Base-by-base conservation (phyloP, 2,888 invertebrate species). In the Diachrysia chrysitis region DNA sequence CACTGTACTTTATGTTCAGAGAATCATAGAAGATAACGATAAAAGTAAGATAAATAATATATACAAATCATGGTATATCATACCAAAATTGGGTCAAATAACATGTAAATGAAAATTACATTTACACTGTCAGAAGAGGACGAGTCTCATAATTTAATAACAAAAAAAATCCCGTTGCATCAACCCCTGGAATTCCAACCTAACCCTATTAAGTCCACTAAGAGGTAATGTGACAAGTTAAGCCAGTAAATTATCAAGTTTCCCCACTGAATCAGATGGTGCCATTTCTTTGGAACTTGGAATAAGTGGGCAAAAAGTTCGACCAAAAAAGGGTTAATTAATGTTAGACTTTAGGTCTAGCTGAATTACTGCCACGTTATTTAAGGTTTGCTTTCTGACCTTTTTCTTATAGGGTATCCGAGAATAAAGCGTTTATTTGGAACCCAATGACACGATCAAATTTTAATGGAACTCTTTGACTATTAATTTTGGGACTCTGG, bases 221-320 rank as follows among this genome's bases (percentile, higher is more conserved):
- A 55, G 16, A 54, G 62, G 46, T 66, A 78, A 69, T 64, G 55
- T 69, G 69, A 76, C 76, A 81, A 81, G 66, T 73, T 70, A 42
- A 23, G 25, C 21, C 67, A 71, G 57, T 80, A 78, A 78, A 80
- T 80, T 73, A 78, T 58, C 32, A 78, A 81, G 66, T 80, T 81
- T 55, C 25, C 19, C 54, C 37, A 23, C 70, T 57, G 63, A 78
- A 69, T 78, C 73, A 71, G 73, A 64, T 71, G 61, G 48, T 58
- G 35, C 63, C 42, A 42, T 64, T 71, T 73, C 78, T 81, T 76
- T 46, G 9, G 57, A 78, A 69, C 60, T 69, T 61, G 2, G 25
- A 23, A 64, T 53, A 73, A 73, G 63, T 76, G 25, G 42, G 54
- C 32, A 68, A 78, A 76, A 77, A 69, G 21, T 64, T 51, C 37